Percentiles rank a stretch among this genome's conserved stretches.
phyloP scores from a whole-genome alignment of 1,140 invertebrate genomes.

The Hylaeus anthracinus region DNA sequence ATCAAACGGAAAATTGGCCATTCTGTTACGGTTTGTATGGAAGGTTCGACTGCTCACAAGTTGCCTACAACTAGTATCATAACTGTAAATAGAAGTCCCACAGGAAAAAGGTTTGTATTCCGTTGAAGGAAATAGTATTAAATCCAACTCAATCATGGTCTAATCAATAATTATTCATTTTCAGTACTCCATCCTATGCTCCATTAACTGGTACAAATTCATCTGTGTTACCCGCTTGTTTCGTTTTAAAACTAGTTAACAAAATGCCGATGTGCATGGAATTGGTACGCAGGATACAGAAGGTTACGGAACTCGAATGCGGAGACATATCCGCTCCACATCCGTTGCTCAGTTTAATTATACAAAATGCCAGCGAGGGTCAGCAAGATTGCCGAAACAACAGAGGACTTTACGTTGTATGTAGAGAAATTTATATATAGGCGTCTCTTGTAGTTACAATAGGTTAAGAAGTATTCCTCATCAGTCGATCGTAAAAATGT shows the following conservation, averaged over 20 bases:
- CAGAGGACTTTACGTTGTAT: conserved; percentile 89
- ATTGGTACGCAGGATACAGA: conserved; percentile 87
- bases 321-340: conserved; percentile 84
- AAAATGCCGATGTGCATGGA: conserved; percentile 92
- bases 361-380: conserved; percentile 87
- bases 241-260: conserved; percentile 92
- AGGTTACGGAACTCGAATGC: conserved; percentile 88
- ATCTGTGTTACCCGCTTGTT: conserved; percentile 93
- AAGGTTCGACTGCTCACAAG: conserved; percentile 93
- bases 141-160: background rate
- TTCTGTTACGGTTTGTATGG: conserved; percentile 93
- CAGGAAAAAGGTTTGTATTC: conserved; percentile 86
- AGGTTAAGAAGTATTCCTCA: too few species aligned
- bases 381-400: conserved; percentile 86
- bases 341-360: conserved; percentile 89
- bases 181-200: conserved; percentile 89
- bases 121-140: background rate
- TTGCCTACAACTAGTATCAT: conserved; percentile 92
- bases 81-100: conserved; percentile 86
- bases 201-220: conserved; percentile 91
- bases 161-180: conserved; percentile 36
- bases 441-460: too few species aligned
- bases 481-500: background rate
- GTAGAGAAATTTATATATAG: conserved; percentile 65
- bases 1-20: conserved; percentile 89